These are phyloP conservation scores for Poeciliopsis occidentalis DNA, from an alignment of 2,113 vertebrate species.

Conservation along the genomic window DNA sequence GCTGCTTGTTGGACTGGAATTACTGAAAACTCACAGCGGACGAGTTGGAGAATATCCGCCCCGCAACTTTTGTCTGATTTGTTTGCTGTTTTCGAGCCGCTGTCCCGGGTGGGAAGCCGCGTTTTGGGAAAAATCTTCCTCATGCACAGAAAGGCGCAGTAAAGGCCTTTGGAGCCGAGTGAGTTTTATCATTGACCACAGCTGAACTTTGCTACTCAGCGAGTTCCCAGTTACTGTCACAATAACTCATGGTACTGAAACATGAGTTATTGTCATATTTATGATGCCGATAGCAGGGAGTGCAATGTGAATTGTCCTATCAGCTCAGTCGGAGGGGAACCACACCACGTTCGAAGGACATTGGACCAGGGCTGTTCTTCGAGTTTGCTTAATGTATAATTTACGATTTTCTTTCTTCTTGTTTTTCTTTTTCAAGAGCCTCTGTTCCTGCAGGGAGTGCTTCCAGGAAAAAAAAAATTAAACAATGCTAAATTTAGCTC, in stretches of 20 bases:
- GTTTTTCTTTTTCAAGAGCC: constrained; percentile 36
- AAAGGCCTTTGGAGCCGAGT: constrained; percentile 27
- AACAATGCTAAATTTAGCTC: constrained; percentile 56
- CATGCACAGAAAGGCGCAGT: constrained; percentile 15
- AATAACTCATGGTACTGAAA: not conserved
- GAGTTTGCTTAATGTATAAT: constrained; percentile 38
- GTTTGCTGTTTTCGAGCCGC: not conserved
- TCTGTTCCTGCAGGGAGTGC: constrained; percentile 32
- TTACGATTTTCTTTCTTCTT: constrained; percentile 1
- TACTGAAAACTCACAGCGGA: not conserved
- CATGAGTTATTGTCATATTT: constrained; percentile 54
- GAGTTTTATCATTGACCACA: constrained; percentile 76
- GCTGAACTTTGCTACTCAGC: constrained; percentile 75
- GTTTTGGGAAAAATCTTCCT: constrained; percentile 41
- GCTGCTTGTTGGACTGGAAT: not conserved
- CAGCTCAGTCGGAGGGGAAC: constrained; percentile 35
- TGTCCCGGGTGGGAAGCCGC: constrained; percentile 7
- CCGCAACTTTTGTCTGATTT: constrained; percentile 7
- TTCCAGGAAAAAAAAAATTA: constrained; percentile 32
- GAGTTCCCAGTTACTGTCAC: constrained; percentile 39
- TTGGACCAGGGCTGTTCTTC: constrained; percentile 35
- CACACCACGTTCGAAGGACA: constrained; percentile 34
- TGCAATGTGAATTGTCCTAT: constrained; percentile 18
- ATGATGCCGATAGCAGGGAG: constrained; percentile 48
- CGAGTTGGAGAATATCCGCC: constrained; percentile 14